phyloP scores from a whole-genome alignment of 2,113 vertebrate genomes.

The Oryzias curvinotus region DNA sequence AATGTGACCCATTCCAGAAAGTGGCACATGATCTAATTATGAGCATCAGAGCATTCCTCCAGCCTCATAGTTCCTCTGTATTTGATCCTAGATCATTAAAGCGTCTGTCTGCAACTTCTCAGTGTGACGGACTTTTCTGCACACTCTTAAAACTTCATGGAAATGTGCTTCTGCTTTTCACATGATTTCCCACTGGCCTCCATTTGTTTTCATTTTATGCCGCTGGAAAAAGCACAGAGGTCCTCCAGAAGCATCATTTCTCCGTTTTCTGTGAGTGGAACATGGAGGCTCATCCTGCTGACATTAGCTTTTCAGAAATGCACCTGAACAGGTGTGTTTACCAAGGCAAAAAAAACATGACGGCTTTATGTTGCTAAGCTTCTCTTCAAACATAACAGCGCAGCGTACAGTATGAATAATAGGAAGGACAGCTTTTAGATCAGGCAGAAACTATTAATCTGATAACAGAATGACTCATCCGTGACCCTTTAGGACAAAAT shows the following conservation, averaged over 20 bases:
- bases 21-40: slow-evolving; percentile 50
- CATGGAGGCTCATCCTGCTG: slow-evolving; percentile 13
- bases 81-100: slow-evolving; percentile 44
- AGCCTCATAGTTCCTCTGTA: slow-evolving; percentile 18
- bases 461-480: slow-evolving; percentile 34
- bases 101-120: slow-evolving; percentile 29
- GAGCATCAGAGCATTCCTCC: slow-evolving; percentile 39
- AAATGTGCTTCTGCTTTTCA: slow-evolving; percentile 24
- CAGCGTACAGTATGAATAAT: slow-evolving; percentile 39
- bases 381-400: slow-evolving; percentile 64
- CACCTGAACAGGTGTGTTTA: slow-evolving; percentile 69
- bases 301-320: slow-evolving; percentile 46
- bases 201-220: slow-evolving; percentile 11
- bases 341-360: slow-evolving; percentile 42
- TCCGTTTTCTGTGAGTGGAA: slow-evolving; percentile 23
- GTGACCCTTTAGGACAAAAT: slow-evolving; percentile 25
- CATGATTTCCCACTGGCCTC: slow-evolving; percentile 10
- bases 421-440: slow-evolving; percentile 28
- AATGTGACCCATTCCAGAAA: slow-evolving; percentile 31
- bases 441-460: slow-evolving; percentile 50
- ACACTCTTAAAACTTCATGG: slow-evolving; percentile 35
- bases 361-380: slow-evolving; percentile 40
- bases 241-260: background rate
- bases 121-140: slow-evolving; percentile 21
- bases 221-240: slow-evolving; percentile 1